Evolutionary conservation across 2,797 vertebrate genomes (phyloP).

Genomic region (Neosalanx taihuensis): DNA sequence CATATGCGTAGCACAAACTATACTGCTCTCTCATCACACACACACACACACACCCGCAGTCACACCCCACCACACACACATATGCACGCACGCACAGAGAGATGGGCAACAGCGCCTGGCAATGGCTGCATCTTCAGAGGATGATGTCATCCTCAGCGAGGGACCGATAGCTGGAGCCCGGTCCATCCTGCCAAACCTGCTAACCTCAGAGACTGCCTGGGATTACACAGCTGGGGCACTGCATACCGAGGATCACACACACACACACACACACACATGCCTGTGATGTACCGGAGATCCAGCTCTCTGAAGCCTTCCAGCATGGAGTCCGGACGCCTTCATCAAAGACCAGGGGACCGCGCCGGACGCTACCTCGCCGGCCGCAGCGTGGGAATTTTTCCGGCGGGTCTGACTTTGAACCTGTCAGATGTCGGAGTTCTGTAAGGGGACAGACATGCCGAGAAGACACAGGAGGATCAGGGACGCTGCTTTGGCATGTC

Average conservation of each 20-base stretch:
- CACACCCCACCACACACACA: constrained; percentile 16
- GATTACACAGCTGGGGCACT: constrained; percentile 44
- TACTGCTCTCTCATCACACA: constrained; percentile 16
- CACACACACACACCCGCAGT: constrained; percentile 1
- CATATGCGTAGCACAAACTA: constrained; percentile 54
- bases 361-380: not conserved
- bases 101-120: constrained; percentile 18
- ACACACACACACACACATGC: constrained; percentile 7
- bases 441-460: constrained; percentile 22
- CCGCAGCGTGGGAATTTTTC: constrained; percentile 28
- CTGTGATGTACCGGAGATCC: constrained; percentile 16
- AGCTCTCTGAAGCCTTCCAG: constrained; percentile 30
- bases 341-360: constrained; percentile 28
- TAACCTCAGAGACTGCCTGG: constrained; percentile 39
- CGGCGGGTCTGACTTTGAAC: constrained; percentile 53
- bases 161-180: constrained; percentile 22
- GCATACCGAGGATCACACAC: constrained; percentile 25
- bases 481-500: constrained; percentile 21
- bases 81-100: constrained; percentile 19
- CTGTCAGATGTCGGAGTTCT: constrained; percentile 37
- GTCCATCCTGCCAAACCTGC: constrained; percentile 27
- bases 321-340: constrained; percentile 38
- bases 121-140: constrained; percentile 31
- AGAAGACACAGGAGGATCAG: constrained; percentile 32
- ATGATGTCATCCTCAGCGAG: constrained; percentile 58